Base-by-base conservation (phyloP, 2,888 invertebrate genomes). In the Aproaerema taeniolella region DNA sequence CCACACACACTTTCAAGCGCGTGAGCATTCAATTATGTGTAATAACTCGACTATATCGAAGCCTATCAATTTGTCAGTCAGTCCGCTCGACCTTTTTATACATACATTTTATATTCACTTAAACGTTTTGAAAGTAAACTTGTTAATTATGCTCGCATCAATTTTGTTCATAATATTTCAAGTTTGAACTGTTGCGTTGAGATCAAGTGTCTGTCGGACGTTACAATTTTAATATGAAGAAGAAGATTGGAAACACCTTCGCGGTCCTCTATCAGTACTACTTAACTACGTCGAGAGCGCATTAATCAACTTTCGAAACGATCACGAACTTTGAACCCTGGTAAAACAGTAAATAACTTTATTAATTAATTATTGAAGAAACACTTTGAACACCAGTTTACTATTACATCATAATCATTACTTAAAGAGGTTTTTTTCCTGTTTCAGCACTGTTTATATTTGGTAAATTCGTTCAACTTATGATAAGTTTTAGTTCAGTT, bases 1-100 rank as follows among this genome's bases (percentile, higher is more conserved):
- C 56, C 50, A 51, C 49, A 57, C 59, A 59, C 60, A 55, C 57
- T 58, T 57, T 57, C 50, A 38, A 49, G 52, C 57, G 60, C 77
- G 75, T 76, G 68, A 74, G 60, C 65, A 70, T 81, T 80, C 77
- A 81, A 81, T 80, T 77, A 78, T 59, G 40, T 53, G 67, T 72
- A 71, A 78, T 77, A 74, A 69, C 68, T 59, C 52, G 58, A 61
- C 57, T 59, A 55, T 63, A 63, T 67, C 62, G 72, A 66, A 63
- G 69, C 61, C 72, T 67, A 77, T 76, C 72, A 75, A 74, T 75
- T 73, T 75, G 67, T 71, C 61, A 58, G 68, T 65, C 63, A 60
- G 56, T 50, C 52, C 43, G 52, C 43, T 50, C 58, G 55, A 61
- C 55, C 57, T 56, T 61, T 60, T 61, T 58, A 46, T 43, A 46